Conservation (phyloP, 2,888 invertebrate species). For the Xestia ashworthii region DNA sequence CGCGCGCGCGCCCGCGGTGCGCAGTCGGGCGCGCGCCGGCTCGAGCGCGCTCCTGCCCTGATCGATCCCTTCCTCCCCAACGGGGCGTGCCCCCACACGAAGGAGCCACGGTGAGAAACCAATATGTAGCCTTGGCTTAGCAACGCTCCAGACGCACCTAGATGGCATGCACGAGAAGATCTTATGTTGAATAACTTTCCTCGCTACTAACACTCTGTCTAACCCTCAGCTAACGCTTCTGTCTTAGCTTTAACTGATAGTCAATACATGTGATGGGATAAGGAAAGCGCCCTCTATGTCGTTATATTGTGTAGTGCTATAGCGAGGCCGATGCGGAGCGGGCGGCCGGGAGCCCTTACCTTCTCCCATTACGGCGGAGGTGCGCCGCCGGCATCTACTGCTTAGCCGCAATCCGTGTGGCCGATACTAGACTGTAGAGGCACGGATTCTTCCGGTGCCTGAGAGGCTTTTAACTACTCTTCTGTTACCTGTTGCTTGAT, state of each 20-base stretch:
- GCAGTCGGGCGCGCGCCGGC: constrained; percentile 75
- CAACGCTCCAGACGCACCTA: constrained; percentile 87
- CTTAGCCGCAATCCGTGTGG: constrained; percentile 87
- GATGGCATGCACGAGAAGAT: constrained; percentile 83
- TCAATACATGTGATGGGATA: constrained; percentile 92
- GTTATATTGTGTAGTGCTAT: constrained; percentile 80
- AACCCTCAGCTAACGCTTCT: constrained; percentile 87
- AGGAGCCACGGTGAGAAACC: constrained; percentile 90
- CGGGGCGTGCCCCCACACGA: constrained; percentile 84
- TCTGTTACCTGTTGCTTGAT: constrained; percentile 84
- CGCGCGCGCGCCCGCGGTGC: constrained; percentile 72
- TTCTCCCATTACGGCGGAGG: constrained; percentile 91
- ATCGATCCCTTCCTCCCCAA: constrained; percentile 79
- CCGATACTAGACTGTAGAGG: constrained; percentile 81
- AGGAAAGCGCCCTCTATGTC: constrained; percentile 93
- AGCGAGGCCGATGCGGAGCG: constrained; percentile 87
- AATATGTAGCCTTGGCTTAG: constrained; percentile 89
- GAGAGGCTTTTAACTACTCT: constrained; percentile 88
- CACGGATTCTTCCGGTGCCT: constrained; percentile 81
- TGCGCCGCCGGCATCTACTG: constrained; percentile 88
- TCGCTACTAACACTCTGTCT: constrained; percentile 85
- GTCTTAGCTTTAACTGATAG: constrained; percentile 86
- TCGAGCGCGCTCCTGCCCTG: constrained; percentile 78
- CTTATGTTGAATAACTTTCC: constrained; percentile 85
- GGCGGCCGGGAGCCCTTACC: constrained; percentile 90